Evolutionary conservation across 2,888 invertebrate genomes (phyloP), one percentile per base, ranked within the genome.

Genomic region (Oasisia sp.): DNA sequence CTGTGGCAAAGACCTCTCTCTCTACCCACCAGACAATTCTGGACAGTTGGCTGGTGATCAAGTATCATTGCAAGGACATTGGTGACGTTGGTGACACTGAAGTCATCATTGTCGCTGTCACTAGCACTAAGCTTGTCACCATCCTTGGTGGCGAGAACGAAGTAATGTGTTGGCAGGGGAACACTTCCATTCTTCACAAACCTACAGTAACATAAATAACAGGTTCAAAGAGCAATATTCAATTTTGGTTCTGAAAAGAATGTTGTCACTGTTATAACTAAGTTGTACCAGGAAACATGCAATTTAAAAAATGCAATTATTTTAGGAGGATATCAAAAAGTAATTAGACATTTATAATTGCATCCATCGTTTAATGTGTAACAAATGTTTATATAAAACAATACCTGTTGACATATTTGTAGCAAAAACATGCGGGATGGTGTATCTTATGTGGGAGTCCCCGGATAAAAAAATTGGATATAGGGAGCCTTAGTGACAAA

Each of bases 81-180:
- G 90, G 90, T 44, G 90, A 44, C 44, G 32, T 90, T 90, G 38
- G 44, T 90, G 32, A 38, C 38, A 32, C 32, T 90, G 90, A 90
- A 7, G 32, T 90, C 38, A 90, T 38, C 32, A 0, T 32, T 90
- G 90, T 90, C 3, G 32, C 27, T 32, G 19, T 90, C 32, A 32
- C 44, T 14, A 27, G 74, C n/a, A 74, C 19, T 27, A n/a, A 3
- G 74, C 27, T 19, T 74, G 19, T 74, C 74, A 19, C 74, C 27
- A 93, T 95, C 95, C 90, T 93, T 93, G 3, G 94, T 92, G 91
- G 95, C 92, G 32, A 94, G 94, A 14, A 94, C 90, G 92, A 94
- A 95, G 92, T 94, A 95, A 93, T 95, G 95, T 7, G 94, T 94
- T 3, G 95, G 95, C n/a, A 95, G 32, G 5, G 95, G 94, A 8